Evolutionary conservation across 2,797 vertebrate species (phyloP), one percentile per base, ranked within the genome.

Genomic region (Eupleurogrammus muticus): DNA sequence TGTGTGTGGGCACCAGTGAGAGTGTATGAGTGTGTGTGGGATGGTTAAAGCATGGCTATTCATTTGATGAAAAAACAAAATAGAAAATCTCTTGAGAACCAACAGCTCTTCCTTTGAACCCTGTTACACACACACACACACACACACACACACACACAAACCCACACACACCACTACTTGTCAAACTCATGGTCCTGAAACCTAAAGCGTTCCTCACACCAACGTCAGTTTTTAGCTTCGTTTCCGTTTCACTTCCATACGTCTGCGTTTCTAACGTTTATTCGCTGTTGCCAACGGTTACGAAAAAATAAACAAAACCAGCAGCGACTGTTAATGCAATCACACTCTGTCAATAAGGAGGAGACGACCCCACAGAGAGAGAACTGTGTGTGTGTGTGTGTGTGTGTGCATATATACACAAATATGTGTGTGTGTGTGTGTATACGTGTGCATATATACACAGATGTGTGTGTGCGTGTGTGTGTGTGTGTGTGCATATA

Each of bases 11-110:
- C 42, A 5, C 42, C 12, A 13, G 53, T 38, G 38, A 35, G 69
- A 16, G 65, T 64, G 17, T 52, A 38, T 73, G 71, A 63, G 72
- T 73, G 54, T 80, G 79, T 77, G 84, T 74, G 83, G 57, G 81
- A 75, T 73, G 84, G 80, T 86, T 87, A 54, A 88, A 89, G 82
- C 80, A 55, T 76, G 78, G 80, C 82, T 84, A 76, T 84, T 90
- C 83, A 90, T 90, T 89, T 89, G 53, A 82, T 75, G 70, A 76
- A 86, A 87, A 76, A 88, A 91, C 79, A 87, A 90, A 90, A 88
- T 71, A 79, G 78, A 88, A n/a, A 87, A 84, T 73, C 51, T 86
- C 89, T 63, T 84, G 90, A 89, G 88, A 90, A 88, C 76, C 24
- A 55, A 65, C 73, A 70, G 70, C 62, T 80, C 79, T 78, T 73